A percentile compares a stretch with the other conserved stretches of the same genome.
phyloP scores from a whole-genome alignment of 2,888 invertebrate species.

The Julus scanicus region DNA sequence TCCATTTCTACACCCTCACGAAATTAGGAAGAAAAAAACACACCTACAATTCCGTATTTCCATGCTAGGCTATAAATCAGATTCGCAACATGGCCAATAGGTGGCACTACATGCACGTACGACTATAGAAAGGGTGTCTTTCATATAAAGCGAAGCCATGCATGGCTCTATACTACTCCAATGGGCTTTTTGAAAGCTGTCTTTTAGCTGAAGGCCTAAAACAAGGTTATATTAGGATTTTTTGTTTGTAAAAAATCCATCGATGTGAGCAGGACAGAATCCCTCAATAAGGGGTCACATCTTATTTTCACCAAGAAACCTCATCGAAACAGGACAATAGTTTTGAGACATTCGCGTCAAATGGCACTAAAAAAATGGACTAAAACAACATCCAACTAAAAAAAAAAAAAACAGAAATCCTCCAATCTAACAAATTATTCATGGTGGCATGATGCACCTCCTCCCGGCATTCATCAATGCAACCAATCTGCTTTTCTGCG shows the following conservation, averaged over 20 bases:
- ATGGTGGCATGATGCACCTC: conserved; percentile 42
- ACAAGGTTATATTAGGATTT: background rate
- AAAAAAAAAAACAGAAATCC: background rate
- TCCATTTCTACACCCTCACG: too few species aligned
- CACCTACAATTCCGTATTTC: too few species aligned
- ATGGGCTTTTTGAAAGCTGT: background rate
- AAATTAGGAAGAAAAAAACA: too few species aligned
- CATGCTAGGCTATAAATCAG: background rate
- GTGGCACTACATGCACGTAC: background rate
- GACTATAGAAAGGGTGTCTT: background rate
- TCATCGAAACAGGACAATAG: background rate
- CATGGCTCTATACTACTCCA: background rate
- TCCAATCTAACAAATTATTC: conserved; percentile 36
- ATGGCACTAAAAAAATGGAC: background rate
- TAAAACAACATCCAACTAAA: background rate
- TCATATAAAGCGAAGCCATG: background rate
- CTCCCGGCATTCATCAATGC: conserved; percentile 34
- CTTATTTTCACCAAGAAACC: background rate
- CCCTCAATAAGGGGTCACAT: background rate
- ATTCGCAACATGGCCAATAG: background rate
- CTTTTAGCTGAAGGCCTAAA: background rate
- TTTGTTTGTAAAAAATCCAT: background rate
- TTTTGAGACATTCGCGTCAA: background rate
- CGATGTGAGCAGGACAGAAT: background rate
- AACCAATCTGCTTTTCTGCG: conserved; percentile 20